Percentiles rank a stretch among this genome's conserved stretches.
Conservation (phyloP, 2,113 vertebrate species). For the Corynorhinus townsendii region DNA sequence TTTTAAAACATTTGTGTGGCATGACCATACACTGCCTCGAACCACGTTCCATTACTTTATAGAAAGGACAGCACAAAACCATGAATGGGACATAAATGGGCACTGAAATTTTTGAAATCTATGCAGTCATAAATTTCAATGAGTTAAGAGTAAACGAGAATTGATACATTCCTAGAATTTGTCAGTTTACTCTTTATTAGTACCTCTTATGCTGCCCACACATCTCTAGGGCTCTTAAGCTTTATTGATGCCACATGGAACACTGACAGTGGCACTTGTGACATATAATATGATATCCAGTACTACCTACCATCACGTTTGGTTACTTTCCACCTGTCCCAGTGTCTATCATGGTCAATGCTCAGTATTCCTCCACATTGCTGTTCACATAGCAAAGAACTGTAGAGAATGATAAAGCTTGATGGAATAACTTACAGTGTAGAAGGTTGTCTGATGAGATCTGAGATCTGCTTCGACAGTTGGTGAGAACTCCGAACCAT, state of each 20-base stretch:
- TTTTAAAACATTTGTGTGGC: background rate
- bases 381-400: background rate
- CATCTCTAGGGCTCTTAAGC: background rate
- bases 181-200: background rate
- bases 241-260: background rate
- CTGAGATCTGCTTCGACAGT: constrained; percentile 98
- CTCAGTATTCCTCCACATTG: background rate
- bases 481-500: constrained; percentile 99
- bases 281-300: background rate
- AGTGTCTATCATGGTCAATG: background rate
- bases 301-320: background rate
- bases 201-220: background rate
- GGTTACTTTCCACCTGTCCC: background rate
- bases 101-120: background rate
- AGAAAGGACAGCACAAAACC: background rate
- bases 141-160: background rate
- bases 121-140: background rate
- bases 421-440: constrained; percentile 80
- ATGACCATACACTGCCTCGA: background rate
- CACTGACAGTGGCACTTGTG: background rate
- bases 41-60: background rate
- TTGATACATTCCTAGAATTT: background rate
- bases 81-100: background rate
- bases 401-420: background rate
- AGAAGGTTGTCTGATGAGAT: constrained; percentile 97